Percentiles rank a stretch among this genome's conserved stretches.
Evolutionary conservation across 2,113 vertebrate genomes (phyloP).

Genomic region (Crotalus horridus): DNA sequence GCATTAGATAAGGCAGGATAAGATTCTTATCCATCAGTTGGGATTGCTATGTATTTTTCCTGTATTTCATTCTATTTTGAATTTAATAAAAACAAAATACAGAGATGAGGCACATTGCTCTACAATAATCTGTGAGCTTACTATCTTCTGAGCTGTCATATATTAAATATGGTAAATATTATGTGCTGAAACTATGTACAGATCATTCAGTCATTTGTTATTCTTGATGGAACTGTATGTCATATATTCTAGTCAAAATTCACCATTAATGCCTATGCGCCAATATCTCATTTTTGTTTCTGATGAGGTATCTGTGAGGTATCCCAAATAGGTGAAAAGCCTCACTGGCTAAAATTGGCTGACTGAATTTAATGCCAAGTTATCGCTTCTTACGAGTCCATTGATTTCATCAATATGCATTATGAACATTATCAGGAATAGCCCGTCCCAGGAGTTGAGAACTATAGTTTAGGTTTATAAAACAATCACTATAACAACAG

Average conservation of each 20-base stretch:
- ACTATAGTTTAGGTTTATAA: background rate
- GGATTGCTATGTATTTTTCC: background rate
- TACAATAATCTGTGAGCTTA: background rate
- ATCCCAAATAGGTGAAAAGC: background rate
- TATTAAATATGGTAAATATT: background rate
- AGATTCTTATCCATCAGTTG: background rate
- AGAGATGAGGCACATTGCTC: background rate
- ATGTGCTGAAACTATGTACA: background rate
- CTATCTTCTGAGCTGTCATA: background rate
- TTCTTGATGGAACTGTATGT: background rate
- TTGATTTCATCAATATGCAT: background rate
- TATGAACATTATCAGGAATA: background rate
- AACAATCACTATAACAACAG: background rate
- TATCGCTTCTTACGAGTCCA: background rate
- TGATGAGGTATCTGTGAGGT: background rate
- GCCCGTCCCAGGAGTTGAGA: background rate
- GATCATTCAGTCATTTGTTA: background rate
- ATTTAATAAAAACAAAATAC: slow-evolving; percentile 2
- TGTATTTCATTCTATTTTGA: background rate
- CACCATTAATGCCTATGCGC: background rate
- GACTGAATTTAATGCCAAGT: background rate
- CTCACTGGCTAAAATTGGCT: background rate
- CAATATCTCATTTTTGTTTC: background rate
- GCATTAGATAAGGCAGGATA: background rate
- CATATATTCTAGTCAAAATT: background rate